phyloP scores from a whole-genome alignment of 2,888 invertebrate genomes.

The Alloplasta piceator region DNA sequence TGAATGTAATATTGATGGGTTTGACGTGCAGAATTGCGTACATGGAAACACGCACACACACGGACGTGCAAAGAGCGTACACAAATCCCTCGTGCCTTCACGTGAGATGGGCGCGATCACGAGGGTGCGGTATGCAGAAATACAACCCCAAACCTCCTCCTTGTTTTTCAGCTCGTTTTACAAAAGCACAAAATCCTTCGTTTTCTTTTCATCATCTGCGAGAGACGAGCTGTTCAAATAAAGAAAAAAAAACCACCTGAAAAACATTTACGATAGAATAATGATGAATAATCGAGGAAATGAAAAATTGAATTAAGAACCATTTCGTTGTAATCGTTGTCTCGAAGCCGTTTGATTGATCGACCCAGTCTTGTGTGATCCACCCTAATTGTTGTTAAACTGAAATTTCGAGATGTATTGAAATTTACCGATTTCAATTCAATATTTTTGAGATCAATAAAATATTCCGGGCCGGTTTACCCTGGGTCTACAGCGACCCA shows the following conservation, averaged over 20 bases:
- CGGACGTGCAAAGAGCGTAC: background rate
- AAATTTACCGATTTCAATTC: no score
- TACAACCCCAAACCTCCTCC: constrained; percentile 23
- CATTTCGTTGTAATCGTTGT: no score
- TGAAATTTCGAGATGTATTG: no score
- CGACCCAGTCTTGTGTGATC: constrained; percentile 1
- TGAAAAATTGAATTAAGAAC: no score
- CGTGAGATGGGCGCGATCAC: constrained; percentile 24
- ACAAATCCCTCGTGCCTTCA: constrained; percentile 33
- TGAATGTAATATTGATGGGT: constrained; percentile 79
- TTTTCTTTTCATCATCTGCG: background rate
- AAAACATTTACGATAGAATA: no score
- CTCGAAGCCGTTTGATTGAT: background rate
- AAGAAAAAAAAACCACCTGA: no score
- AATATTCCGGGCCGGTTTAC: no score
- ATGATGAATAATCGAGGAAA: no score
- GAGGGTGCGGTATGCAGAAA: constrained; percentile 48
- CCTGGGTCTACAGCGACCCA: no score
- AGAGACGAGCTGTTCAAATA: no score
- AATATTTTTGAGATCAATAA: no score
- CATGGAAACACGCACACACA: constrained; percentile 20
- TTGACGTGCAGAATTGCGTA: constrained; percentile 71
- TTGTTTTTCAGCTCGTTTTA: constrained; percentile 54
- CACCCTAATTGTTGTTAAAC: background rate
- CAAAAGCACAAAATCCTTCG: background rate